These are phyloP conservation scores for Cervus canadensis DNA, from an alignment of 2,113 vertebrate genomes.

Conservation along the genomic window DNA sequence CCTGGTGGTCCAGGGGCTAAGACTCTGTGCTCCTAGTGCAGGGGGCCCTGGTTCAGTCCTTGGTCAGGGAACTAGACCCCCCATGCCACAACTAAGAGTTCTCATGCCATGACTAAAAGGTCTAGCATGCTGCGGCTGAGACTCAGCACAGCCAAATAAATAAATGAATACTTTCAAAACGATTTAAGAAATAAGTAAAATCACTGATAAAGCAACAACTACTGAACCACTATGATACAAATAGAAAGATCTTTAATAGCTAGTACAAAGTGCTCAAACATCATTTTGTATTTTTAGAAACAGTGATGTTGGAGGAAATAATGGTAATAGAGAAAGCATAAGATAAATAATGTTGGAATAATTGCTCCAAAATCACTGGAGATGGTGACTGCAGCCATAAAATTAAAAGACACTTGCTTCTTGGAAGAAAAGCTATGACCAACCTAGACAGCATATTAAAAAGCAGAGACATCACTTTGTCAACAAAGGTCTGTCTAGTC, in stretches of 20 bases:
- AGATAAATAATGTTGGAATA: background rate
- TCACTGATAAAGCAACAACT: background rate
- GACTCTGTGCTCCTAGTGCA: background rate
- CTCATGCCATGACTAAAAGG: background rate
- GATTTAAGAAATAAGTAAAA: background rate
- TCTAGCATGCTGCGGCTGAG: background rate
- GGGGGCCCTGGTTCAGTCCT: background rate
- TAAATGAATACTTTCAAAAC: background rate
- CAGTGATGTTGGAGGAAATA: background rate
- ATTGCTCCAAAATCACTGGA: background rate
- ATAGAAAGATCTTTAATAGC: background rate
- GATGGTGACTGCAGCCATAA: background rate
- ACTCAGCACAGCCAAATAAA: background rate
- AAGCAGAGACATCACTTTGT: background rate
- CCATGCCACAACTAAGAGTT: background rate
- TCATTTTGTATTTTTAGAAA: background rate
- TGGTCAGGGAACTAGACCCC: background rate
- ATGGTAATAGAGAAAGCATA: background rate
- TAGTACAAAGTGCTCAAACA: background rate
- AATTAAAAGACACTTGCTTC: background rate
- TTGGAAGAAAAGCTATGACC: background rate
- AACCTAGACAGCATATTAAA: background rate
- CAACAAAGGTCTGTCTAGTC: background rate
- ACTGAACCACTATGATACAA: background rate
- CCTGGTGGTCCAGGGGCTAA: background rate